These are phyloP conservation scores for Orientallactaga bullata DNA, from an alignment of 2,113 vertebrate species.

Conservation along the genomic window DNA sequence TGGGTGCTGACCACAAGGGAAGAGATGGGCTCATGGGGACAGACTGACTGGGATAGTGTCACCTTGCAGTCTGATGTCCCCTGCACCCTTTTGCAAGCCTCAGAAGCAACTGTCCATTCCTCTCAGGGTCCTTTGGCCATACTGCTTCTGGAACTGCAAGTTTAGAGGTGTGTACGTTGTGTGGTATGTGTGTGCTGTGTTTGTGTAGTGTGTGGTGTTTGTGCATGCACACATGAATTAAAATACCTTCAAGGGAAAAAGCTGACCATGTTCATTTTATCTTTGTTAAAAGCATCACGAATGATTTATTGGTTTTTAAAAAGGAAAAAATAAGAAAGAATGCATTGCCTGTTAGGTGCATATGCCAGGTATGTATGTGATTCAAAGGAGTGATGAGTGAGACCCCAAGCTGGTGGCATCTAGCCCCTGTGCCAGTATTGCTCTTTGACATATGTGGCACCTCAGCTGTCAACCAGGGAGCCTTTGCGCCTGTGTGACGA, in stretches of 20 bases:
- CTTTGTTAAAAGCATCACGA: slow-evolving; percentile 80
- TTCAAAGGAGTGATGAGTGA: neutral
- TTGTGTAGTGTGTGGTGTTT: neutral
- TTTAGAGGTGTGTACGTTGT: neutral
- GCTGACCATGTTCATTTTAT: neutral
- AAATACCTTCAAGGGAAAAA: neutral
- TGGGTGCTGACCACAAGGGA: neutral
- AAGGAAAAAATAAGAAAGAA: slow-evolving; percentile 71
- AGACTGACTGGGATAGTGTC: neutral
- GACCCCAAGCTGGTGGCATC: neutral
- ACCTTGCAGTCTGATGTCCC: too few species aligned
- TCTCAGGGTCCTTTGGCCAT: too few species aligned
- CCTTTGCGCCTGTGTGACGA: fast-evolving
- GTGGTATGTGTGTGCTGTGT: neutral
- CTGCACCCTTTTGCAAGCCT: too few species aligned
- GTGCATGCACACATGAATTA: fast-evolving
- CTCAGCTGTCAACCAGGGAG: fast-evolving
- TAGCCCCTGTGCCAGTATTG: neutral
- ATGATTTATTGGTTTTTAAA: slow-evolving; percentile 74
- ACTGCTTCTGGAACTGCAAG: neutral
- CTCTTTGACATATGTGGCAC: neutral
- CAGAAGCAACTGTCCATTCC: too few species aligned
- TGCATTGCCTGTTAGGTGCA: neutral
- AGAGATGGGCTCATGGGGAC: neutral
- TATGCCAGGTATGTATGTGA: neutral